Evolutionary conservation across 1,140 invertebrate species (phyloP).

Genomic region (Kradibia gibbosae): DNA sequence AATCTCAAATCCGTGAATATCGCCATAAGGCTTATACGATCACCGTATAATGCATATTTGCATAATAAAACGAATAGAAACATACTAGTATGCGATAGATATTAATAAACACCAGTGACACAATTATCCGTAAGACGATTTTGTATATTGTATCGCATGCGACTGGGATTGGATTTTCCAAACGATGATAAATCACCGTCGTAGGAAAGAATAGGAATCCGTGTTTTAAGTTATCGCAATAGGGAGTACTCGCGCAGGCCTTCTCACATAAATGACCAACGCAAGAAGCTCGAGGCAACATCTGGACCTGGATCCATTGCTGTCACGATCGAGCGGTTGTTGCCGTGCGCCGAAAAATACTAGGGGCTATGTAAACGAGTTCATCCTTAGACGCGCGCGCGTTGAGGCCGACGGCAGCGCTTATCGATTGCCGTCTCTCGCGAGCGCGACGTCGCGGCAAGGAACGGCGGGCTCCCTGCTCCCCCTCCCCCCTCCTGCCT

Average conservation of each 20-base stretch:
- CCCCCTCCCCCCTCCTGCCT: not conserved
- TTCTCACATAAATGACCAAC: too few species aligned
- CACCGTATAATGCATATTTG: too few species aligned
- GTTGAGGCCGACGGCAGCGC: slow-evolving; percentile 14
- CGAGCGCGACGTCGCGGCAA: slow-evolving; percentile 33
- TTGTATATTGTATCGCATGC: too few species aligned
- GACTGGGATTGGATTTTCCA: not conserved
- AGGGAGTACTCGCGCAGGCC: too few species aligned
- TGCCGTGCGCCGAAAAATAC: not conserved
- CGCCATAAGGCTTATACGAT: too few species aligned
- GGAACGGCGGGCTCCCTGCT: slow-evolving; percentile 11
- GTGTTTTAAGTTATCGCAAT: not conserved
- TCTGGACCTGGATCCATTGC: not conserved
- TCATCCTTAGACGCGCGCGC: not conserved
- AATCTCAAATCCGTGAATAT: too few species aligned
- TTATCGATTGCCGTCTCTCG: slow-evolving; percentile 29
- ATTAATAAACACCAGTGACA: too few species aligned
- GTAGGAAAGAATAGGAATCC: not conserved
- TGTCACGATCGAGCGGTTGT: not conserved
- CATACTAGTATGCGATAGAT: too few species aligned
- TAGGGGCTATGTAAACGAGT: slow-evolving; percentile 12
- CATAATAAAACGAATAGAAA: too few species aligned
- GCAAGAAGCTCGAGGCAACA: too few species aligned
- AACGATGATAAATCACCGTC: too few species aligned
- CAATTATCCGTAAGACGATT: too few species aligned